phyloP scores from a whole-genome alignment of 2,113 vertebrate genomes.

The Typhlomys cinereus region DNA sequence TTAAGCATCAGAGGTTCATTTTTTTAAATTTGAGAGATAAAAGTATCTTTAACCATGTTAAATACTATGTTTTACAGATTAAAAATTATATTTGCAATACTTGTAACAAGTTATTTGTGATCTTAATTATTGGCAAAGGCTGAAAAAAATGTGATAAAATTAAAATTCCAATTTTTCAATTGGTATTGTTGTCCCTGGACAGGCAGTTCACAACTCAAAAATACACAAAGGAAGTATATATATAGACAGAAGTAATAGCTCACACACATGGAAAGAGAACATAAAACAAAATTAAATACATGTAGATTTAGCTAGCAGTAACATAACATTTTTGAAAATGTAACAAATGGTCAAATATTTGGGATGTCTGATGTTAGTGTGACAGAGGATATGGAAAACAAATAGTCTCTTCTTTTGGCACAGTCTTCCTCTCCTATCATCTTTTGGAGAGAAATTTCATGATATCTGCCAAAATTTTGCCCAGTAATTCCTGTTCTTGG shows the following conservation, averaged over 20 bases:
- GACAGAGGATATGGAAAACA: neutral
- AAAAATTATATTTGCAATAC: neutral
- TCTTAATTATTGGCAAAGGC: constrained; percentile 19
- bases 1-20: constrained; percentile 8
- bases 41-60: neutral
- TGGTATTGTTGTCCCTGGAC: neutral
- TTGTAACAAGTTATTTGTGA: neutral
- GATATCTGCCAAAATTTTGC: neutral
- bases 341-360: neutral
- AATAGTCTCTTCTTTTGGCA: neutral
- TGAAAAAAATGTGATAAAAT: constrained; percentile 12
- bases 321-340: neutral
- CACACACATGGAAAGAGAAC: neutral
- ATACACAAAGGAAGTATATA: neutral
- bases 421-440: neutral
- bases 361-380: neutral
- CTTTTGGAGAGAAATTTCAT: neutral
- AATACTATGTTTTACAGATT: neutral
- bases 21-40: neutral
- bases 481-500: neutral
- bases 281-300: neutral
- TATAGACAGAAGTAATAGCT: neutral
- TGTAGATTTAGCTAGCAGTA: neutral
- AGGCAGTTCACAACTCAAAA: neutral
- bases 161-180: neutral